These are phyloP conservation scores for Ophiodon elongatus DNA, from an alignment of 2,113 vertebrate genomes.

Conservation along the genomic window DNA sequence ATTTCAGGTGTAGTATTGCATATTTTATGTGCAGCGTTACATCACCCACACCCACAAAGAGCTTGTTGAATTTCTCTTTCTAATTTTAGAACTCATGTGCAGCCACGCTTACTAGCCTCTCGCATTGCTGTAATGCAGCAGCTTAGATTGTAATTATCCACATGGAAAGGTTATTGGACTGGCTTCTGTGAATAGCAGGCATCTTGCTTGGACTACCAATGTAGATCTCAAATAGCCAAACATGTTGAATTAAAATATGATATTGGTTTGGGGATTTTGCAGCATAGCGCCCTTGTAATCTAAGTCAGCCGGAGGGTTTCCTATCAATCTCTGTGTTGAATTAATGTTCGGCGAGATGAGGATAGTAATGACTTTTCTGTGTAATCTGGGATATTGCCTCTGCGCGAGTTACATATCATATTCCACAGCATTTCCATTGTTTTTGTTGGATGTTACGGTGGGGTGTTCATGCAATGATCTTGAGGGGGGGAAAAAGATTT, in stretches of 20 bases:
- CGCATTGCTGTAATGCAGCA: slow-evolving; percentile 27
- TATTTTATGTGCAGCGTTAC: slow-evolving; percentile 60
- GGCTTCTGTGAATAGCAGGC: slow-evolving; percentile 25
- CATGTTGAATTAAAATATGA: slow-evolving; percentile 67
- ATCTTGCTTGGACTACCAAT: slow-evolving; percentile 32
- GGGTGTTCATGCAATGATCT: slow-evolving; percentile 11
- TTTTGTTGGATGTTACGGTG: slow-evolving; percentile 38
- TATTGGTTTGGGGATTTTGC: slow-evolving; percentile 74
- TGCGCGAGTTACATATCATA: slow-evolving; percentile 24
- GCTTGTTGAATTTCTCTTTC: slow-evolving; percentile 58
- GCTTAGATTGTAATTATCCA: slow-evolving; percentile 65
- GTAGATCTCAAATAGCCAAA: slow-evolving; percentile 56
- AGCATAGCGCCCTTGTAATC: slow-evolving; percentile 61
- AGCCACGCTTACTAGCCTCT: slow-evolving; percentile 6
- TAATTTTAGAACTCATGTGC: slow-evolving; percentile 56
- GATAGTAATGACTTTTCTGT: slow-evolving; percentile 67
- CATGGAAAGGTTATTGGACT: slow-evolving; percentile 59
- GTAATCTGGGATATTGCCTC: slow-evolving; percentile 66
- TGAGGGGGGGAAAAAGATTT: background rate
- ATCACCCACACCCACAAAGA: slow-evolving; percentile 42
- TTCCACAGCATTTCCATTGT: slow-evolving; percentile 28
- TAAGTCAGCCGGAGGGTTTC: slow-evolving; percentile 59
- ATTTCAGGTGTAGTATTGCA: slow-evolving; percentile 56
- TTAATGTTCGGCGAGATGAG: slow-evolving; percentile 56
- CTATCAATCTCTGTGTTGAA: slow-evolving; percentile 60